These are phyloP conservation scores for Myxocyprinus asiaticus DNA, from an alignment of 2,113 vertebrate species.

Conservation along the genomic window DNA sequence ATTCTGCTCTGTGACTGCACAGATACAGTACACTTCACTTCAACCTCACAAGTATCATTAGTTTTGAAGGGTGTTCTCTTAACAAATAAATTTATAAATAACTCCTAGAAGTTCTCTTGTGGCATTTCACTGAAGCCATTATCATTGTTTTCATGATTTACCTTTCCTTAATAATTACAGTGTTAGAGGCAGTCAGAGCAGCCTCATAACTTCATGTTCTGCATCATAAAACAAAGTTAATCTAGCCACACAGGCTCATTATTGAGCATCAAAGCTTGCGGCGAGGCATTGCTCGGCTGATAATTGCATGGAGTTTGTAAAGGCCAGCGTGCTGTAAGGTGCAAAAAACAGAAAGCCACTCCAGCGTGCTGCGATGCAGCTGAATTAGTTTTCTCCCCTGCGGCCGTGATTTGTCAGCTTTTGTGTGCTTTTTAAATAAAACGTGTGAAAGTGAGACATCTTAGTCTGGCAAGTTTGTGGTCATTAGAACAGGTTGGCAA, in stretches of 20 bases:
- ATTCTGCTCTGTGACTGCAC: neutral
- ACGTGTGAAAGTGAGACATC: slow-evolving; percentile 26
- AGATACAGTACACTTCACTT: slow-evolving; percentile 6
- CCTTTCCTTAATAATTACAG: slow-evolving; percentile 47
- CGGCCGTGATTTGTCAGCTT: slow-evolving; percentile 42
- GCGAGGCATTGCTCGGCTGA: slow-evolving; percentile 34
- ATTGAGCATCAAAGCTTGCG: slow-evolving; percentile 37
- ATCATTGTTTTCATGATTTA: slow-evolving; percentile 46
- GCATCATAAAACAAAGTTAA: slow-evolving; percentile 51
- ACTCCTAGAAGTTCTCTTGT: slow-evolving; percentile 17
- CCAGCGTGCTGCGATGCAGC: slow-evolving; percentile 29
- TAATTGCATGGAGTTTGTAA: slow-evolving; percentile 40
- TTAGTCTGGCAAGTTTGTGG: slow-evolving; percentile 19
- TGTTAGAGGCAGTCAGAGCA: slow-evolving; percentile 37
- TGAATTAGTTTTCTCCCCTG: slow-evolving; percentile 47
- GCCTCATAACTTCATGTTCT: slow-evolving; percentile 47
- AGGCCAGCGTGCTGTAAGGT: slow-evolving; percentile 6
- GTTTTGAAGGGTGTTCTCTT: slow-evolving; percentile 5
- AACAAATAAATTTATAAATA: neutral
- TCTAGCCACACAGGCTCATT: slow-evolving; percentile 43
- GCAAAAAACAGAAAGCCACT: neutral
- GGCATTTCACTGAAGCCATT: slow-evolving; percentile 39
- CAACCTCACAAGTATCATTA: slow-evolving; percentile 1
- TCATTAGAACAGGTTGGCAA: slow-evolving; percentile 3
- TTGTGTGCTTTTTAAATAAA: slow-evolving; percentile 42